These are phyloP conservation scores for Pollimyrus isidori DNA, from an alignment of 2,113 vertebrate genomes.

Conservation along the genomic window DNA sequence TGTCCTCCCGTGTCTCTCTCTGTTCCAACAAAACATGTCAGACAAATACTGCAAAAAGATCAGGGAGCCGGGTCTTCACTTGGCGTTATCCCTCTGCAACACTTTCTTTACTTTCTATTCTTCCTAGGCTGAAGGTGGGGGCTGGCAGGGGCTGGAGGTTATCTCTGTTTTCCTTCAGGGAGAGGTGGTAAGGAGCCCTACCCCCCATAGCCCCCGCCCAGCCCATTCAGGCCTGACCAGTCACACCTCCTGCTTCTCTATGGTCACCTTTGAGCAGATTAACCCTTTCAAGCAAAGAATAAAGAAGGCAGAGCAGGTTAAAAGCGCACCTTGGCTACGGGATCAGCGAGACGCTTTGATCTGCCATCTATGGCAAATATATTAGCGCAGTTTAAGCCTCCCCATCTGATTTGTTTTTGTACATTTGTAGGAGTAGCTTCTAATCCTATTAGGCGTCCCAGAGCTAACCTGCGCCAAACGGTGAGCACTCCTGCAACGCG, in stretches of 20 bases:
- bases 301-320: constrained; percentile 63
- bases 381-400: constrained; percentile 84
- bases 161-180: constrained; percentile 10
- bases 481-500: constrained; percentile 77
- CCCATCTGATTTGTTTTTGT: constrained; percentile 87
- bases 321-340: constrained; percentile 67
- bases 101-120: constrained; percentile 1
- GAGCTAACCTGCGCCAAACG: constrained; percentile 82
- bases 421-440: constrained; percentile 87
- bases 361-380: constrained; percentile 80
- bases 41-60: background rate
- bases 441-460: constrained; percentile 81
- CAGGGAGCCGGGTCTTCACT: background rate
- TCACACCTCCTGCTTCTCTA: constrained; percentile 79
- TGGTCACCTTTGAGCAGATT: constrained; percentile 80
- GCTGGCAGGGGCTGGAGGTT: background rate
- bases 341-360: constrained; percentile 72
- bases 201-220: constrained; percentile 57
- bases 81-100: background rate
- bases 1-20: background rate
- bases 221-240: constrained; percentile 65
- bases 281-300: constrained; percentile 77
- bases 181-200: background rate
- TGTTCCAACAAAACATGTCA: background rate
- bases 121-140: background rate